Evolutionary conservation across 2,888 invertebrate species (phyloP).

Genomic region (Ochropleura leucogaster): DNA sequence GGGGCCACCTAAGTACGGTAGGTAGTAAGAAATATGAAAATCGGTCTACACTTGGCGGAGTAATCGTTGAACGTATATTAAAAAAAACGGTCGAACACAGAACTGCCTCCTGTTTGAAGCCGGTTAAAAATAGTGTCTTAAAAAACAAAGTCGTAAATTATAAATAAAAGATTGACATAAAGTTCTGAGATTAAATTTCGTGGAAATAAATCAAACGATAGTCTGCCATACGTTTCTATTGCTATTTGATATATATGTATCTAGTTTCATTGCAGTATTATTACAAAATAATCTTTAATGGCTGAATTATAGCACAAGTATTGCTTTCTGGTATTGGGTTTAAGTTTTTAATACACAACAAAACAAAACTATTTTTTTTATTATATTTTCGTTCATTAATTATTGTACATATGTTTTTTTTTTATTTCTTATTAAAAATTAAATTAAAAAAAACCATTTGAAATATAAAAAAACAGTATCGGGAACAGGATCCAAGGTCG

Average conservation of each 20-base stretch:
- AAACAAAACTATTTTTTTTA: background rate
- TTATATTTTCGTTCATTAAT: background rate
- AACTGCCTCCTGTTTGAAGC: too few relatives aligned
- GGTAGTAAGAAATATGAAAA: too few relatives aligned
- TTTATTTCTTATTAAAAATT: too few relatives aligned
- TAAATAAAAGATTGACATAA: constrained; percentile 10
- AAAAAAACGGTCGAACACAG: too few relatives aligned
- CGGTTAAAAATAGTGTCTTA: background rate
- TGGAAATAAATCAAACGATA: constrained; percentile 4
- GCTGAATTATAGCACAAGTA: background rate
- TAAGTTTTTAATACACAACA: too few relatives aligned
- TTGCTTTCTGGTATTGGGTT: background rate
- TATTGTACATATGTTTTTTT: too few relatives aligned
- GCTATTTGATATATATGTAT: constrained; percentile 23
- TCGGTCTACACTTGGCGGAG: too few relatives aligned
- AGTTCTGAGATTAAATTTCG: constrained; percentile 27
- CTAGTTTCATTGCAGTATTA: constrained; percentile 25
- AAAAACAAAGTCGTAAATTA: background rate
- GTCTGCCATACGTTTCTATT: background rate
- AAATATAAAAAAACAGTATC: too few relatives aligned
- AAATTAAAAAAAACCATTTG: too few relatives aligned
- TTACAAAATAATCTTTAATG: background rate
- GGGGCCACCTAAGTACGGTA: too few relatives aligned
- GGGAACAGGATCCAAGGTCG: too few relatives aligned
- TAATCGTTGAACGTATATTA: too few relatives aligned